Base-by-base conservation (phyloP, 2,888 invertebrate species). In the Archips crataeganus region DNA sequence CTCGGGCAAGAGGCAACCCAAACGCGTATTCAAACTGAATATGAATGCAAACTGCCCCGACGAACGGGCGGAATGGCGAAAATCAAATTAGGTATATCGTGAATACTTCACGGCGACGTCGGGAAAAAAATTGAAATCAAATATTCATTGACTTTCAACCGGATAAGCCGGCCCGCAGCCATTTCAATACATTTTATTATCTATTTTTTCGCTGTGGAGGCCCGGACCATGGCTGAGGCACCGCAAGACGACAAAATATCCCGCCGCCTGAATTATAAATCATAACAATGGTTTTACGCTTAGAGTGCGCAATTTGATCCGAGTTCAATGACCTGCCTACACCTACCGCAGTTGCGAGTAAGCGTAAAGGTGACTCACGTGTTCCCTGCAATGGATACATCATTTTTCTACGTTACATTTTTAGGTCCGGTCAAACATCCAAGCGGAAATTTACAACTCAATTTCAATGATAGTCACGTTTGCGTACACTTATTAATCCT, bases 51-150 rank as follows among this genome's bases (percentile, higher is more conserved):
- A 94, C 93, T 93, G 93, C 93, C 91, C 88, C 84, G 84, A 87
- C 91, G 90, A 94, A 94, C 89, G 91, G 90, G 87, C 89, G 89
- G 81, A 94, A 94, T 92, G 93, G 94, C 91, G 91, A 93, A 93
- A 94, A 94, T 94, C 94, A 94, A 94, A 94, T 94, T 94, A 94
- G 94, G 94, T 94, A 94, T 92, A 89, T 94, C 92, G 93, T 90
- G 92, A 94, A 94, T 94, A 93, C 94, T 94, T 94, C 94, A 94
- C 94, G 92, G 93, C 87, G 91, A 92, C 92, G 93, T 88, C 88
- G 92, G 88, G 86, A 90, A 93, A 94, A 93, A 94, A 94, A 94
- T 94, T 94, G 94, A 94, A 94, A 94, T 94, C 94, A 94, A 94
- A 94, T 94, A 94, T 94, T 94, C 94, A 94, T 94, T 92, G 94